These are phyloP conservation scores for Leucoraja ocellata DNA, from an alignment of 2,797 vertebrate species.

Conservation along the genomic window DNA sequence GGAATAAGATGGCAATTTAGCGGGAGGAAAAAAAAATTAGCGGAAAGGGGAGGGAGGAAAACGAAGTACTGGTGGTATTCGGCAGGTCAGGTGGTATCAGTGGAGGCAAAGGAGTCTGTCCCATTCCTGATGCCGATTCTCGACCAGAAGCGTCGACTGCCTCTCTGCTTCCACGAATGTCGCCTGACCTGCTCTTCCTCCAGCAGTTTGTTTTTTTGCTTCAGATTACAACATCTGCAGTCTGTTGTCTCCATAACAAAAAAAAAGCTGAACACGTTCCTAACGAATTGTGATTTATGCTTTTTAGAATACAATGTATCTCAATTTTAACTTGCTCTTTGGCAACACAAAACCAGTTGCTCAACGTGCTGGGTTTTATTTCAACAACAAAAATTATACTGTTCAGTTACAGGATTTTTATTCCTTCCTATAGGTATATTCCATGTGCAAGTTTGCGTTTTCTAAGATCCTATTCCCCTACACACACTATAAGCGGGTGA, in stretches of 20 bases:
- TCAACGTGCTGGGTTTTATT: background rate
- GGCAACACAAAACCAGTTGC: background rate
- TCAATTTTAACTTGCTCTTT: background rate
- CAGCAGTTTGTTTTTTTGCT: too few species aligned
- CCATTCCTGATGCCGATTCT: too few species aligned
- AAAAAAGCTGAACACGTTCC: background rate
- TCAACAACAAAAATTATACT: background rate
- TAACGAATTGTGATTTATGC: background rate
- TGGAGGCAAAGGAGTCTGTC: too few species aligned
- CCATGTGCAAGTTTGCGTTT: slow-evolving; percentile 86
- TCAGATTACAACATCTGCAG: too few species aligned
- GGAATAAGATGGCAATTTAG: background rate
- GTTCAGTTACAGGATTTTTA: background rate
- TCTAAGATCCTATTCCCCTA: slow-evolving; percentile 92
- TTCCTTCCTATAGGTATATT: slow-evolving; percentile 69
- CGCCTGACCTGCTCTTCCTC: too few species aligned
- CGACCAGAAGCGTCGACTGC: too few species aligned
- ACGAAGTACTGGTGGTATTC: too few species aligned
- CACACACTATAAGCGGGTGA: slow-evolving; percentile 80
- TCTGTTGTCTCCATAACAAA: too few species aligned
- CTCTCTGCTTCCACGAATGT: too few species aligned
- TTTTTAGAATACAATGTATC: background rate
- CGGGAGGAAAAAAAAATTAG: background rate
- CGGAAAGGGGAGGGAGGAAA: too few species aligned
- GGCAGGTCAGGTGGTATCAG: too few species aligned